These are phyloP conservation scores for Batillaria attramentaria DNA, from an alignment of 1,140 invertebrate species.

Conservation along the genomic window DNA sequence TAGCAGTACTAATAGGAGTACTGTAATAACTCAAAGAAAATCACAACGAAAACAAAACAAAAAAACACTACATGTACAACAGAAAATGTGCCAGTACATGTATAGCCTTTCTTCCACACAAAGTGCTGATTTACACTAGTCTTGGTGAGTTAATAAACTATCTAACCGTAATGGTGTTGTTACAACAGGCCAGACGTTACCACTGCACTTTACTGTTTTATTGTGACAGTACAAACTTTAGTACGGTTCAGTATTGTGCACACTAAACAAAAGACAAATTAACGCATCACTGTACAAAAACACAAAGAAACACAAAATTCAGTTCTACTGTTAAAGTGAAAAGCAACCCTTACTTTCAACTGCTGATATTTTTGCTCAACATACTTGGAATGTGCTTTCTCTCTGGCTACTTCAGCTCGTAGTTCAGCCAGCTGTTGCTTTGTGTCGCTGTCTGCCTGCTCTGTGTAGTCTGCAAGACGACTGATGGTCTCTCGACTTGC, in stretches of 20 bases:
- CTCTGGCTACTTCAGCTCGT: slow-evolving; percentile 49
- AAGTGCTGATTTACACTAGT: not conserved
- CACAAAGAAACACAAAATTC: not conserved
- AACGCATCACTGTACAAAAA: not conserved
- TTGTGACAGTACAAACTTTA: not conserved
- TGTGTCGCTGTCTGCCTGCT: slow-evolving; percentile 59
- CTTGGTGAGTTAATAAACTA: not conserved
- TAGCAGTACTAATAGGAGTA: not conserved
- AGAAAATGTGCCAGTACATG: not conserved
- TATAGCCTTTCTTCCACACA: not conserved
- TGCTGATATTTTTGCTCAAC: slow-evolving; percentile 52
- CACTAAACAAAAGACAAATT: not conserved
- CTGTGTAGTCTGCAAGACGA: slow-evolving; percentile 61
- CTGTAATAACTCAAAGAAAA: not conserved
- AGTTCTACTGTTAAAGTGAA: not conserved
- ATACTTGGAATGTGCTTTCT: slow-evolving; percentile 56
- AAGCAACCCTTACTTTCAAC: slow-evolving; percentile 44
- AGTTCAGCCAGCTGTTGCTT: slow-evolving; percentile 56
- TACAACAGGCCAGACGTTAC: not conserved
- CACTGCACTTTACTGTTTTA: not conserved
- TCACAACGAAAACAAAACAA: not conserved
- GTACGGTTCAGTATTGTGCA: not conserved
- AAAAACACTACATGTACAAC: not conserved
- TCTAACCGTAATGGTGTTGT: not conserved
- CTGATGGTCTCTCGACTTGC: slow-evolving; percentile 61